A percentile compares a stretch with the other conserved stretches of the same genome.
These are phyloP conservation scores for Nemopilema nomurai DNA, from an alignment of 30 jellyfish, hydroid and myxozoan genomes.

Conservation along the genomic window DNA sequence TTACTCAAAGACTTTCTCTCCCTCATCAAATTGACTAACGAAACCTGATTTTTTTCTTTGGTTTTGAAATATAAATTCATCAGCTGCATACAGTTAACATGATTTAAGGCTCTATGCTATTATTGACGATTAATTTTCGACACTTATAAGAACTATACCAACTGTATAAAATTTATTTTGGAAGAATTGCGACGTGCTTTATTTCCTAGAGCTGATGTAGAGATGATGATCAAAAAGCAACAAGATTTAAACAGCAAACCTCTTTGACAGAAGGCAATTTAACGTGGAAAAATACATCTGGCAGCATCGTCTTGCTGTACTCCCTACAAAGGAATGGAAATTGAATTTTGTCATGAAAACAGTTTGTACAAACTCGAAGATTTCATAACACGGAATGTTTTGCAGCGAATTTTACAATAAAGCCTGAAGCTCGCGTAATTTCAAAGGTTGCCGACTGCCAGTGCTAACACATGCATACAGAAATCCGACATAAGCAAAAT, in stretches of 20 bases:
- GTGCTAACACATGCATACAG: too few species aligned
- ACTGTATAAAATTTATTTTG: background rate
- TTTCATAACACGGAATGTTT: too few species aligned
- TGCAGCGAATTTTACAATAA: too few species aligned
- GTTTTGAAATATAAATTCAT: constrained; percentile 7
- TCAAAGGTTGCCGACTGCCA: too few species aligned
- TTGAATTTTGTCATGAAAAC: background rate
- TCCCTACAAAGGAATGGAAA: background rate
- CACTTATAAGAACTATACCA: constrained; percentile 17
- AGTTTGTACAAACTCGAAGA: too few species aligned
- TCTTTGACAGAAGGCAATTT: background rate
- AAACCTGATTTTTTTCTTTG: background rate
- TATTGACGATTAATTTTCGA: background rate
- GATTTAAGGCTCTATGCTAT: background rate
- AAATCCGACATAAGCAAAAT: too few species aligned
- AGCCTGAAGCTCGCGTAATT: too few species aligned
- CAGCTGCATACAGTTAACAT: constrained; percentile 15
- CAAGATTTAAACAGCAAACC: background rate
- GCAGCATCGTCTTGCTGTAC: background rate
- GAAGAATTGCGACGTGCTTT: too few species aligned
- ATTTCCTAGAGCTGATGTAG: too few species aligned
- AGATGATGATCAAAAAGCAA: background rate
- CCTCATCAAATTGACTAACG: background rate
- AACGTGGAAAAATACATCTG: background rate
- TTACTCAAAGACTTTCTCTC: constrained; percentile 7